Percentiles rank a stretch among this genome's conserved stretches.
Evolutionary conservation across 1,140 invertebrate species (phyloP).

Genomic region (Homalodisca vitripennis): DNA sequence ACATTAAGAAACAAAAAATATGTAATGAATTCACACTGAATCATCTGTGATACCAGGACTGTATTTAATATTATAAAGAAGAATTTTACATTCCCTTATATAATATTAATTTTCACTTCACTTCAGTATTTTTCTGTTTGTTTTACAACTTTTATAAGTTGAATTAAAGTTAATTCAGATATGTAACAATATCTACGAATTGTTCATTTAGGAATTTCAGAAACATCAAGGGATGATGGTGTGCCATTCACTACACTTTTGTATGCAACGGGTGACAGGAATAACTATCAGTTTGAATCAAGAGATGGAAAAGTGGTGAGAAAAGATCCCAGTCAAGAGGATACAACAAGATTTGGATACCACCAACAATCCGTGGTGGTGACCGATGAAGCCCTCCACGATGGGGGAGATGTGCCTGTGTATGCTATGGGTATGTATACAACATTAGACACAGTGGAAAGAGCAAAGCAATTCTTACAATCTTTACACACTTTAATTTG

Average conservation of each 20-base stretch:
- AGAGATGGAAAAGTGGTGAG: slow-evolving; percentile 51
- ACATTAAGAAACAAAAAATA: too few species aligned
- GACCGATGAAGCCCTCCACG: slow-evolving; percentile 71
- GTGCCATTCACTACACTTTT: slow-evolving; percentile 77
- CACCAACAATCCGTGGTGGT: slow-evolving; percentile 70
- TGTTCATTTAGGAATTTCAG: slow-evolving; percentile 58
- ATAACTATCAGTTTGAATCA: slow-evolving; percentile 59
- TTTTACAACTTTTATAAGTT: slow-evolving; percentile 9
- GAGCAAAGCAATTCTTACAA: too few species aligned
- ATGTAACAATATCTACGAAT: slow-evolving; percentile 35
- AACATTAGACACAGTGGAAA: too few species aligned
- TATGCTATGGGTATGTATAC: slow-evolving; percentile 73
- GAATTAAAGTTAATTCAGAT: slow-evolving; percentile 58
- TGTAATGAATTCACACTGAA: too few species aligned
- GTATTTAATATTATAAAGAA: too few species aligned
- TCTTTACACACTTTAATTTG: too few species aligned
- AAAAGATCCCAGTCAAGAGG: slow-evolving; percentile 56
- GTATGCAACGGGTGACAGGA: slow-evolving; percentile 75
- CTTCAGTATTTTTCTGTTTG: too few species aligned
- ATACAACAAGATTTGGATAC: slow-evolving; percentile 67
- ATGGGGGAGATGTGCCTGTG: slow-evolving; percentile 81
- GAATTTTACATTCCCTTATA: too few species aligned
- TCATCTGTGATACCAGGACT: too few species aligned
- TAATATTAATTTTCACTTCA: too few species aligned
- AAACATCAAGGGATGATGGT: slow-evolving; percentile 60